These are phyloP conservation scores for Trochalopteron elliotii DNA, from an alignment of 2,113 vertebrate genomes.

Conservation along the genomic window DNA sequence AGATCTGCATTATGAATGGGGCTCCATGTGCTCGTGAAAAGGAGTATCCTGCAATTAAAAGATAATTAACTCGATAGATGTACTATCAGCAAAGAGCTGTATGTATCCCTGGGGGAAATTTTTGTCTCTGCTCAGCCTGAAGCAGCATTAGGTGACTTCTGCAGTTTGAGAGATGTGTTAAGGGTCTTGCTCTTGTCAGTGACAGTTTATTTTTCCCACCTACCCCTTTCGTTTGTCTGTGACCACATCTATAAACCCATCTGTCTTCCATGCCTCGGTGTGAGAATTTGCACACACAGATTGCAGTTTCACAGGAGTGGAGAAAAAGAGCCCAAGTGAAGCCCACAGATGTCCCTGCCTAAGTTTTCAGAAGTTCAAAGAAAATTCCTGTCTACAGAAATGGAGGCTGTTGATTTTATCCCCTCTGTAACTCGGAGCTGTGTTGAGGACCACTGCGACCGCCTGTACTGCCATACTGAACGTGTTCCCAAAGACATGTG, in stretches of 20 bases:
- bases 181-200: background rate
- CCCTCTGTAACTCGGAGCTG: background rate
- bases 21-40: background rate
- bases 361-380: background rate
- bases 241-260: background rate
- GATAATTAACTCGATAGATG: background rate
- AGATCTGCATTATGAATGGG: background rate
- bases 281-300: background rate
- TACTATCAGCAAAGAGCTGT: background rate
- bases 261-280: fast-evolving
- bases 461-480: background rate
- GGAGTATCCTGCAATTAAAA: background rate
- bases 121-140: background rate
- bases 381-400: background rate
- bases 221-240: background rate
- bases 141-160: background rate
- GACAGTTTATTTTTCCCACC: background rate
- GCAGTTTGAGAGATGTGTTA: background rate
- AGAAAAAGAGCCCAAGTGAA: background rate
- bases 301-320: background rate
- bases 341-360: background rate
- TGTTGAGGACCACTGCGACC: background rate
- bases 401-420: background rate
- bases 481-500: fast-evolving
- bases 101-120: background rate